phyloP scores from a whole-genome alignment of 2,113 vertebrate species.

The Malurus elegans region DNA sequence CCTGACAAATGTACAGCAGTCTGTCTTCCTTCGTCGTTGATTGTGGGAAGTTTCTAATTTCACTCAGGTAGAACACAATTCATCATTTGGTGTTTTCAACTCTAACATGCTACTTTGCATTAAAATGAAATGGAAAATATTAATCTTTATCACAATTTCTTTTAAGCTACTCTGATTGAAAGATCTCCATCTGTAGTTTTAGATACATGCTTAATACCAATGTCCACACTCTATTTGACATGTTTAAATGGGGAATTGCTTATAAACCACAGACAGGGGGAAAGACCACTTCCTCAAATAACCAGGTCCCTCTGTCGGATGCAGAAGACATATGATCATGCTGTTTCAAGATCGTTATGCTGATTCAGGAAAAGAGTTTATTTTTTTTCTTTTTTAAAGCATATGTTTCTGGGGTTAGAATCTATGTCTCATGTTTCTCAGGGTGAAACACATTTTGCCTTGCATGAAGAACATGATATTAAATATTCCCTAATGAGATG shows the following conservation, averaged over 20 bases:
- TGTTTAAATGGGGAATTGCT: background rate
- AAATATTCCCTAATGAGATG: background rate
- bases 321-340: background rate
- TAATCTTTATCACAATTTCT: background rate
- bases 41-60: background rate
- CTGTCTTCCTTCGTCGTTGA: background rate
- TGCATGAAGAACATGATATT: background rate
- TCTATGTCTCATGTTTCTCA: background rate
- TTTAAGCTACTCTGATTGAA: background rate
- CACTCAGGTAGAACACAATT: background rate
- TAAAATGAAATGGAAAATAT: background rate
- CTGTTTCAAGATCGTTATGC: background rate
- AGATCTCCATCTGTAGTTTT: background rate
- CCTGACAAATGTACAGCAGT: background rate
- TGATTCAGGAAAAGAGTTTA: background rate
- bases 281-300: background rate
- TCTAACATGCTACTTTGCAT: background rate
- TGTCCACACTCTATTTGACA: background rate
- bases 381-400: accelerated
- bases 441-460: background rate
- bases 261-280: background rate
- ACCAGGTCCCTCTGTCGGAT: background rate
- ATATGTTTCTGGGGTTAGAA: background rate
- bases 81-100: background rate
- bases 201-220: background rate